phyloP scores from a whole-genome alignment of 2,113 vertebrate genomes.

The Bufo bufo region DNA sequence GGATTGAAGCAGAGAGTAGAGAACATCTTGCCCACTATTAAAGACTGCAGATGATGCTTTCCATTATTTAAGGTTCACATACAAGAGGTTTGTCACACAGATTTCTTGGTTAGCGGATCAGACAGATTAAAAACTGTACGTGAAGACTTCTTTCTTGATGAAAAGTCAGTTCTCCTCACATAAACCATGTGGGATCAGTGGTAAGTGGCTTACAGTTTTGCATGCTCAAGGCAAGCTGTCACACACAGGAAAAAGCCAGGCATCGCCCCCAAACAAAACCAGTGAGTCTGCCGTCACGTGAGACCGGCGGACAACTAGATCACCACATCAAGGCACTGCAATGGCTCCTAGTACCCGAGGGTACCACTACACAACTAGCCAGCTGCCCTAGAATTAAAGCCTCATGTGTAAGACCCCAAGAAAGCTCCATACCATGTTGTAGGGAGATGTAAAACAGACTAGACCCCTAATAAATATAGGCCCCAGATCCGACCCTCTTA shows the following conservation, averaged over 20 bases:
- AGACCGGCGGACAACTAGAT: neutral
- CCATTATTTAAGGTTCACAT: neutral
- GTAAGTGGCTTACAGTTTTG: conserved; percentile 34
- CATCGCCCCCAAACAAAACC: neutral
- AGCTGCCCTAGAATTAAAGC: no score
- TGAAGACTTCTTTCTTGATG: conserved; percentile 40
- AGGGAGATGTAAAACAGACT: no score
- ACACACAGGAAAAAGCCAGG: neutral
- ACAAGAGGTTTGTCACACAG: conserved; percentile 30
- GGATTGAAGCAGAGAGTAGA: neutral
- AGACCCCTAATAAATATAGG: no score
- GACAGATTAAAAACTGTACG: conserved; percentile 34
- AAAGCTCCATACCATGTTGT: no score
- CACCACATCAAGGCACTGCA: neutral
- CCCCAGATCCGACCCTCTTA: no score
- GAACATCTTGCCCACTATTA: neutral
- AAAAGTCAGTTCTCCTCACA: conserved; percentile 28
- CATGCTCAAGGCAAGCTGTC: conserved; percentile 32
- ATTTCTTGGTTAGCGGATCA: conserved; percentile 32
- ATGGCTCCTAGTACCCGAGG: no score
- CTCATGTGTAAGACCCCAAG: no score
- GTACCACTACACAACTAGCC: no score
- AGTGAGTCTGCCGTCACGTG: neutral
- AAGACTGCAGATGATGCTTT: neutral
- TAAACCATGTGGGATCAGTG: conserved; percentile 29